Base-by-base conservation (phyloP, 1,140 invertebrate genomes). In the Portunus trituberculatus region DNA sequence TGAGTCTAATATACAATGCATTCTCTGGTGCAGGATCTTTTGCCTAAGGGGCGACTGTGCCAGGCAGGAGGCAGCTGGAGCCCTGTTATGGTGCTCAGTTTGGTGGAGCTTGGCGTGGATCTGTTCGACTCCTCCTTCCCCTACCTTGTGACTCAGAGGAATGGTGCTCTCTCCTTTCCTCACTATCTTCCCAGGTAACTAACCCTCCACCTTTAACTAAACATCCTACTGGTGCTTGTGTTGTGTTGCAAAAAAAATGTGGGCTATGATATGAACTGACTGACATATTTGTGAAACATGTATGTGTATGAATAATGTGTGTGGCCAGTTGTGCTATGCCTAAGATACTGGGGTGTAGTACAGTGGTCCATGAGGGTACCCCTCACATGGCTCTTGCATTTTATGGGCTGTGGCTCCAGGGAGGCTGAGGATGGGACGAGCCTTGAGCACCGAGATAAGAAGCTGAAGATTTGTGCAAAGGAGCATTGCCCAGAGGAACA, bases 41-140 rank as follows among this genome's bases (percentile, higher is more conserved):
- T 98, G 67, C 98, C 98, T 1, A 96, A 96, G 28, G 97, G 98
- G 94, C 98, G 98, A 97, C 97, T 98, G 59, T 97, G 97, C 96
- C 97, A 98, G 93, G 97, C 98, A 96, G 98, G 98, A 96, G 98
- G 98, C 39, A 97, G 98, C 84, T 98, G 98, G 97, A 98, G 97
- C 97, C 98, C 98, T n/a, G 95, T 97, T 39, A 97, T 97, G 32
- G 97, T 98, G 90, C 96, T 98, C 76, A 97, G 98, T 95, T 97
- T 98, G 10, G 97, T 98, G n/a, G 97, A 97, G 52, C 94, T 97
- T 84, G 98, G 98, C 67, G 97, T 98, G n/a, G 98, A 99, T 97
- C 96, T 98, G n/a, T 98, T 98, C 97, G 98, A 98, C 97, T 98
- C 98, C 4, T 98, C 98, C 0, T 98, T 98, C 97, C 97, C 97